These are phyloP conservation scores for Kryptopterus vitreolus DNA, from an alignment of 2,797 vertebrate species.

Conservation along the genomic window DNA sequence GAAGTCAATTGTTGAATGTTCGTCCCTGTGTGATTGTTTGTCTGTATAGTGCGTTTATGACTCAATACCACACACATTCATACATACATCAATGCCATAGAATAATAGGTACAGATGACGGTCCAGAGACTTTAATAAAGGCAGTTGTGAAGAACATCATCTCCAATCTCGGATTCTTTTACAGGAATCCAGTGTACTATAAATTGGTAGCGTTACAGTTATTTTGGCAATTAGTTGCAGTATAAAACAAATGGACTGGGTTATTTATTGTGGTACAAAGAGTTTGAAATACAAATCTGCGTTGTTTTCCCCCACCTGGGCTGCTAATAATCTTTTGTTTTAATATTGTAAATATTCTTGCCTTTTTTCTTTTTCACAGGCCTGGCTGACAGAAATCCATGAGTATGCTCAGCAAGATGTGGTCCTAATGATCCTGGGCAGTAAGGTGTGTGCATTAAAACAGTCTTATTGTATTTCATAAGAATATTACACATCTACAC, in stretches of 20 bases:
- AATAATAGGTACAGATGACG: no score
- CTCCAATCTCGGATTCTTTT: no score
- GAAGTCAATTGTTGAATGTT: no score
- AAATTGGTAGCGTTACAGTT: no score
- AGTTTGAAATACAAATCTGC: no score
- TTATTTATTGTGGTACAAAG: background rate
- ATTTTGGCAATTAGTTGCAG: background rate
- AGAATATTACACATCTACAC: background rate
- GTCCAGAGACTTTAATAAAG: no score
- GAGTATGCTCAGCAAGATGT: constrained; percentile 91
- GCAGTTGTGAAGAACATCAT: no score
- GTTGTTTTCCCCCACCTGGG: background rate
- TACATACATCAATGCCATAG: no score
- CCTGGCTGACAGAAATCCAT: constrained; percentile 92
- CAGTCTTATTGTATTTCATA: background rate
- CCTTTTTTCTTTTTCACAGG: constrained; percentile 65
- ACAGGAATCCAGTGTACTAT: no score
- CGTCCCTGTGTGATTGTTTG: no score
- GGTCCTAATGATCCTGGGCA: constrained; percentile 93
- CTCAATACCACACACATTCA: no score
- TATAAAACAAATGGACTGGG: background rate
- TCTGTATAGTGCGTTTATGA: no score
- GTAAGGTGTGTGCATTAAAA: constrained; percentile 75
- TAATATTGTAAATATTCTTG: background rate
- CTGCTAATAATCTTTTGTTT: background rate